Base-by-base conservation (phyloP, 2,888 invertebrate genomes). In the Sycophila texana region DNA sequence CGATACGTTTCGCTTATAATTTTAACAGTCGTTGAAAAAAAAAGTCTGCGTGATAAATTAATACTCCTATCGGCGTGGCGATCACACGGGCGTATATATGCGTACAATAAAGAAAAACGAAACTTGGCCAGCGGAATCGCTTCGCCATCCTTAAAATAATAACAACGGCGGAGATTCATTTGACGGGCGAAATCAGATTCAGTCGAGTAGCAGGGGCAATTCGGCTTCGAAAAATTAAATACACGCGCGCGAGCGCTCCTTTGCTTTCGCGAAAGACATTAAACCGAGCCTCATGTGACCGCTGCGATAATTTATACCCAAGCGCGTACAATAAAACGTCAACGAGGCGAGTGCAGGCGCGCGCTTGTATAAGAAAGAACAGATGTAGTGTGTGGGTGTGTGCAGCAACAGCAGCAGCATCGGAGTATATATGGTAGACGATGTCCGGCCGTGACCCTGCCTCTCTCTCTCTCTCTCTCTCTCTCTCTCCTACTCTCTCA, bases 361-460 rank as follows among this genome's bases (percentile, higher is more conserved):
- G 60, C 67, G 51, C 55, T 18, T 49, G 66, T 49, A 49, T 51
- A 18, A 20, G 63, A 30, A 18, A 26, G 60, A 72, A 80, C 75
- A 63, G 60, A 76, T 80, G 72, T 68, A 66, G 55, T 39, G 53
- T 57, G 75, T 75, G 79, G 61, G 79, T 65, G 79, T 76, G 79
- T 63, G 67, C 51, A 67, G 51, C 39, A 61, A 18, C 30, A 67
- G 57, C 57, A 84, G 83, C 85, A 84, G 84, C 84, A 86, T 39
- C 47, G 86, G 84, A 86, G 87, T 86, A 88, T 86, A 82, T 82
- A 75, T 70, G 74, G 77, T 87, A 89, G 90, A 90, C 89, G 88
- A 88, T 90, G 89, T 88, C 89, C 90, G 89, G 89, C 90, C 90
- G 83, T 90, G 90, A 90, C 89, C 89, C 90, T 90, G 88, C 87